These are phyloP conservation scores for Neosalanx taihuensis DNA, from an alignment of 2,797 vertebrate genomes.

Conservation along the genomic window DNA sequence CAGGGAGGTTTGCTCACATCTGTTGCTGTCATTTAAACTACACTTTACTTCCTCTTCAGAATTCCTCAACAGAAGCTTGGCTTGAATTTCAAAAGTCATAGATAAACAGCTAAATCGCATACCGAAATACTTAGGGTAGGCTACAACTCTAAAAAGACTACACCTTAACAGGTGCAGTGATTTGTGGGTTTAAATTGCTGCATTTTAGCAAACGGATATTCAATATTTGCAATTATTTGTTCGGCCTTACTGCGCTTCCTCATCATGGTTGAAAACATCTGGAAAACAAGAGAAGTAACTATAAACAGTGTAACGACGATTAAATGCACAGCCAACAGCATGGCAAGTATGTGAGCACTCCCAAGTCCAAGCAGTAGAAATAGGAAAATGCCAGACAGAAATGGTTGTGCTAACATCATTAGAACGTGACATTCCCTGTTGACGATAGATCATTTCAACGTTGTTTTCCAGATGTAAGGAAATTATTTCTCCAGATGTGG, in stretches of 20 bases:
- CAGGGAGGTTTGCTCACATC: constrained; percentile 54
- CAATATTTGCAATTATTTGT: constrained; percentile 2
- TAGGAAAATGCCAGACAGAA: constrained; percentile 5
- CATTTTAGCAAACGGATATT: neutral
- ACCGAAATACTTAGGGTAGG: neutral
- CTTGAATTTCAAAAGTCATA: constrained; percentile 3
- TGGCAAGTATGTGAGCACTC: no score
- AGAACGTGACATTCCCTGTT: constrained; percentile 29
- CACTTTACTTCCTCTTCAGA: constrained; percentile 44
- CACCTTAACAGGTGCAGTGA: neutral
- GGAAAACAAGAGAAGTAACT: neutral
- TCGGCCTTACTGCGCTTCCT: neutral
- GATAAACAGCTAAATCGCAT: constrained; percentile 6
- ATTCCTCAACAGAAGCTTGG: constrained; percentile 48
- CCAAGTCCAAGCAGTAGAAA: neutral
- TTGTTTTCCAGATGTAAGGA: constrained; percentile 51
- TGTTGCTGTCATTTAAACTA: constrained; percentile 52
- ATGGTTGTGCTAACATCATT: constrained; percentile 55
- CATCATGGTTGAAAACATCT: constrained; percentile 1
- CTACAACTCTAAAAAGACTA: neutral
- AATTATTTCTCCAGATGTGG: constrained; percentile 68
- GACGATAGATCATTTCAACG: constrained; percentile 29
- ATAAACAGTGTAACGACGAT: no score
- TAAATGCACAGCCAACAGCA: no score
- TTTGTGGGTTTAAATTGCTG: neutral